Percentiles rank a stretch among this genome's conserved stretches.
These are phyloP conservation scores for Protobothrops flavoviridis DNA, from an alignment of 2,113 vertebrate species.

Conservation along the genomic window DNA sequence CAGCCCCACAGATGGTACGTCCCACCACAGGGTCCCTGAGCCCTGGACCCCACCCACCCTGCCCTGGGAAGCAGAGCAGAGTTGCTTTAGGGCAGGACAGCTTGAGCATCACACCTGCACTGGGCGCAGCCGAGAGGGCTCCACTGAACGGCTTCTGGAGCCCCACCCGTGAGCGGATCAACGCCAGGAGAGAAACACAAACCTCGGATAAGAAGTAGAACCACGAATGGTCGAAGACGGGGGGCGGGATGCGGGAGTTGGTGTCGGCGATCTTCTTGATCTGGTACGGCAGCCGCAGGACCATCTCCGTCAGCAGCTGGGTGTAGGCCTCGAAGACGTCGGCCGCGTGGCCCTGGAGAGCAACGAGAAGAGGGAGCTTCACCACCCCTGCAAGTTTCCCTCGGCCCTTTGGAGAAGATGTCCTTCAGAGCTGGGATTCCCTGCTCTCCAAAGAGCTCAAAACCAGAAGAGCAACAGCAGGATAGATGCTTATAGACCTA, in stretches of 20 bases:
- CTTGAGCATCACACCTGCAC: background rate
- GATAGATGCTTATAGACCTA: background rate
- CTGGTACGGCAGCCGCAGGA: constrained; percentile 93
- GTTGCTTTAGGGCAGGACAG: background rate
- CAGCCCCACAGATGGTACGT: background rate
- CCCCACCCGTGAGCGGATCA: background rate
- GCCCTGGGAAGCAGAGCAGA: background rate
- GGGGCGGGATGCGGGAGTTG: constrained; percentile 91
- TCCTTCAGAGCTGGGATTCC: background rate
- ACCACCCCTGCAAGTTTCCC: background rate
- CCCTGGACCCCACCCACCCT: background rate
- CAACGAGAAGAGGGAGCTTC: background rate
- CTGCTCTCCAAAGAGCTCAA: background rate
- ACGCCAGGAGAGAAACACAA: background rate
- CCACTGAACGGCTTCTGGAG: background rate
- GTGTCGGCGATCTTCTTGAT: constrained; percentile 98
- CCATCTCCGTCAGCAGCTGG: constrained; percentile 98
- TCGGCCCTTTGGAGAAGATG: background rate
- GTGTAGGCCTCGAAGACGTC: constrained; percentile 99
- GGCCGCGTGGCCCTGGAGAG: constrained; percentile 88
- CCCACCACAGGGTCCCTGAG: background rate
- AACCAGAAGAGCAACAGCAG: background rate
- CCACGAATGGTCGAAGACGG: constrained; percentile 98
- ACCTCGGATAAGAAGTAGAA: constrained; percentile 98
- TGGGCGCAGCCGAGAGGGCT: background rate